Conservation (phyloP, 2,113 vertebrate genomes). For the Conger conger region DNA sequence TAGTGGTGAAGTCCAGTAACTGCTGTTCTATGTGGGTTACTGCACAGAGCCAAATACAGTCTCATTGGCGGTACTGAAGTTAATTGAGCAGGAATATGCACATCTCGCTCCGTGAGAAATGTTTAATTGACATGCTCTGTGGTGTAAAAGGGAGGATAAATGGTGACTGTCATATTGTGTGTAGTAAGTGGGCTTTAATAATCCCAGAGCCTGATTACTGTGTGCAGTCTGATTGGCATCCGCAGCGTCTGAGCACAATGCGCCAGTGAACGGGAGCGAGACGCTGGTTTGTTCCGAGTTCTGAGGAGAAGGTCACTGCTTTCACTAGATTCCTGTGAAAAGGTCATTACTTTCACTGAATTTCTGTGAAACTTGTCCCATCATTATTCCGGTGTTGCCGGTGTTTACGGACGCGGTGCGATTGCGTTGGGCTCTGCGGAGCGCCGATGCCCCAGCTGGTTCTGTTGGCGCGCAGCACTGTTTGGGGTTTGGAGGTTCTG, state of each 20-base stretch:
- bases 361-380: too few relatives aligned
- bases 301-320: too few relatives aligned
- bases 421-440: slow-evolving; percentile 55
- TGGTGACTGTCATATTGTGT: too few relatives aligned
- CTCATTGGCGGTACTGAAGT: not conserved
- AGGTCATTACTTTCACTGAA: too few relatives aligned
- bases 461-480: slow-evolving; percentile 70
- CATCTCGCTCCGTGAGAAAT: not conserved
- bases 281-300: too few relatives aligned
- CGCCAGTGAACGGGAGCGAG: too few relatives aligned
- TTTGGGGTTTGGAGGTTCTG: slow-evolving; percentile 77
- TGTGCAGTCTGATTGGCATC: not conserved
- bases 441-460: slow-evolving; percentile 77
- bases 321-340: not conserved
- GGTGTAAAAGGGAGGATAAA: not conserved
- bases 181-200: too few relatives aligned
- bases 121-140: not conserved
- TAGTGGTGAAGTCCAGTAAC: not conserved
- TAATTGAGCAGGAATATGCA: not conserved
- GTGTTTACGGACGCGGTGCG: slow-evolving; percentile 38
- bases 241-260: too few relatives aligned
- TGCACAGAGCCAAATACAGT: not conserved
- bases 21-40: not conserved
- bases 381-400: not conserved
- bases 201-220: not conserved